Evolutionary conservation across 2,797 vertebrate genomes (phyloP).

Genomic region (Leucoraja ocellata): DNA sequence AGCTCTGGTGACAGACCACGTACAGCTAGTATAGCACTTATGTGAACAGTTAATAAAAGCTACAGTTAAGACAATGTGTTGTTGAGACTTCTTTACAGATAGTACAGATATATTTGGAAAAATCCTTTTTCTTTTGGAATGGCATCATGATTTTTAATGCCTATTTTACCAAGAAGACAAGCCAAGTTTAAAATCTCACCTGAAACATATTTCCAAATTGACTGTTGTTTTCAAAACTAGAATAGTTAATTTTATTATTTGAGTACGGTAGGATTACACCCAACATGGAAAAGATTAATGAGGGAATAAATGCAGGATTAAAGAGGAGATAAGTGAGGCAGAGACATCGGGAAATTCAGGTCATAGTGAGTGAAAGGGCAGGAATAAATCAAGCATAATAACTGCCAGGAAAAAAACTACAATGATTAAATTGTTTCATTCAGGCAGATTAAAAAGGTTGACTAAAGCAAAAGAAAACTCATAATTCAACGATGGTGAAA

Average conservation of each 20-base stretch:
- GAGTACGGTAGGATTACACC: neutral
- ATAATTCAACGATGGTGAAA: neutral
- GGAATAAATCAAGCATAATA: neutral
- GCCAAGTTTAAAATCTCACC: neutral
- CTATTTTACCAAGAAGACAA: neutral
- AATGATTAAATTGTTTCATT: neutral
- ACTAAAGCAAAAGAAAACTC: neutral
- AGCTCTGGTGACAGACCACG: too few relatives aligned
- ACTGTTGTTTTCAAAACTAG: too few relatives aligned
- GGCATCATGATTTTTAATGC: neutral
- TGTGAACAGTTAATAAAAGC: too few relatives aligned
- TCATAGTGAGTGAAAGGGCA: neutral
- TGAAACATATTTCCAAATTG: neutral
- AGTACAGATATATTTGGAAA: neutral
- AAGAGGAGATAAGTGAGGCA: neutral
- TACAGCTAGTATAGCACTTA: too few relatives aligned
- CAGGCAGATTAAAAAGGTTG: neutral
- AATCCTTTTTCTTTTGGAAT: neutral
- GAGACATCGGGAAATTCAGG: neutral
- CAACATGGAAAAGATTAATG: neutral
- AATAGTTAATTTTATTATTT: too few relatives aligned
- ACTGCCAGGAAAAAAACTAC: neutral
- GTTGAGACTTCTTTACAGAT: too few relatives aligned
- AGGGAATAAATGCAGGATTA: neutral
- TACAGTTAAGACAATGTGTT: too few relatives aligned